Evolutionary conservation across 2,113 vertebrate genomes (phyloP).

Genomic region (Marcusenius ussheri): DNA sequence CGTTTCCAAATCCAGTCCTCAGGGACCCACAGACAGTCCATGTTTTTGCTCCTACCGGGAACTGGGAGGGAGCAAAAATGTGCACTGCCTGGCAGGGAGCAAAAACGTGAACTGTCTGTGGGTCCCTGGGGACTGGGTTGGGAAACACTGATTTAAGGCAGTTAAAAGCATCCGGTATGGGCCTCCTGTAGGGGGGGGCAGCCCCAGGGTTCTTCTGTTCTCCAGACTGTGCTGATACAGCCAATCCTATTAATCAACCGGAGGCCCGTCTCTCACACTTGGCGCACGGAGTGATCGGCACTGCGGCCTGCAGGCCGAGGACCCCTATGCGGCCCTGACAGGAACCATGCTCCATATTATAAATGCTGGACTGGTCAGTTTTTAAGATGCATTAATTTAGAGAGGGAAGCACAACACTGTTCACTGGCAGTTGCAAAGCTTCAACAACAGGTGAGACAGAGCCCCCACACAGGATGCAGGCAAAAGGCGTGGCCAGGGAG

Average conservation of each 20-base stretch:
- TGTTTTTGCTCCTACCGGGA: neutral
- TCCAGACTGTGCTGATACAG: neutral
- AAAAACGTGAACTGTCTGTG: neutral
- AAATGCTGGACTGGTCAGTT: neutral
- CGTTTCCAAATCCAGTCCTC: neutral
- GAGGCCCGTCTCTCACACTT: neutral
- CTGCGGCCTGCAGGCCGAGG: neutral
- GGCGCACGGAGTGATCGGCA: neutral
- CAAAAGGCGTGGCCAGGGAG: neutral
- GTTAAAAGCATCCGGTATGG: constrained; percentile 20
- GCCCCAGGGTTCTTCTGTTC: neutral
- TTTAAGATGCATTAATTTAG: neutral
- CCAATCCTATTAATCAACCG: constrained; percentile 14
- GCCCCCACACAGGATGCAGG: neutral
- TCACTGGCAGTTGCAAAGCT: neutral
- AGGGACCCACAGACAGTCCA: neutral
- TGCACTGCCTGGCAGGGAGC: neutral
- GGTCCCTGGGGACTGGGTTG: neutral
- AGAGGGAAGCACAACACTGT: neutral
- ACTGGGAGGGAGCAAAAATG: neutral
- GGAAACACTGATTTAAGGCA: constrained; percentile 2
- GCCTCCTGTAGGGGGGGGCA: neutral
- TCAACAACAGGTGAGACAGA: neutral
- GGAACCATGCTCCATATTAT: neutral
- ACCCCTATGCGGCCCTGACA: neutral